phyloP scores from a whole-genome alignment of 1,140 invertebrate genomes.

The Caligus rogercresseyi region DNA sequence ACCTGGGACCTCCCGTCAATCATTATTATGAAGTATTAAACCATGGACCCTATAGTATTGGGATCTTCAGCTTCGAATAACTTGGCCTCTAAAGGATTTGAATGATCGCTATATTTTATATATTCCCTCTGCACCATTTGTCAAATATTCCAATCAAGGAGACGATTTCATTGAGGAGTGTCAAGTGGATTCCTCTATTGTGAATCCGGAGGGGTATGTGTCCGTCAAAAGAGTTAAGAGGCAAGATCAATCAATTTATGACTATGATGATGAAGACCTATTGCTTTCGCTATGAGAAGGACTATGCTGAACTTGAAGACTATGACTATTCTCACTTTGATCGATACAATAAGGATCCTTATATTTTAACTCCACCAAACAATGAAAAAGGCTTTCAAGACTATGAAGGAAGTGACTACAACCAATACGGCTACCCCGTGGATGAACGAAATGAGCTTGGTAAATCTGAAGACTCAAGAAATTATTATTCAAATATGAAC shows the following conservation, averaged over 20 bases:
- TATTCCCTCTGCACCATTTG: neutral
- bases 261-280: neutral
- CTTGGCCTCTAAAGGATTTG: constrained; percentile 3
- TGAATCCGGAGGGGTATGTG: neutral
- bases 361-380: neutral
- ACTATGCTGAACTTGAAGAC: neutral
- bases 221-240: neutral
- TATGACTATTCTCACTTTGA: neutral
- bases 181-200: neutral
- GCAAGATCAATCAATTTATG: neutral
- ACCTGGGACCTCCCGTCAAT: neutral
- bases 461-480: no score
- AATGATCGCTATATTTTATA: neutral
- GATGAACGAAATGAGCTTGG: no score
- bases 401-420: neutral
- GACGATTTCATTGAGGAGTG: neutral
- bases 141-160: neutral
- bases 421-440: neutral
- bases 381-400: neutral
- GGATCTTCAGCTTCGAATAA: constrained; percentile 4
- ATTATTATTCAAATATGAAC: no score
- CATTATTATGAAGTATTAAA: constrained; percentile 6
- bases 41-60: neutral
- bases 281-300: neutral
- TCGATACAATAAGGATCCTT: neutral